phyloP scores from a whole-genome alignment of 2,113 vertebrate genomes.

The Mus musculus region DNA sequence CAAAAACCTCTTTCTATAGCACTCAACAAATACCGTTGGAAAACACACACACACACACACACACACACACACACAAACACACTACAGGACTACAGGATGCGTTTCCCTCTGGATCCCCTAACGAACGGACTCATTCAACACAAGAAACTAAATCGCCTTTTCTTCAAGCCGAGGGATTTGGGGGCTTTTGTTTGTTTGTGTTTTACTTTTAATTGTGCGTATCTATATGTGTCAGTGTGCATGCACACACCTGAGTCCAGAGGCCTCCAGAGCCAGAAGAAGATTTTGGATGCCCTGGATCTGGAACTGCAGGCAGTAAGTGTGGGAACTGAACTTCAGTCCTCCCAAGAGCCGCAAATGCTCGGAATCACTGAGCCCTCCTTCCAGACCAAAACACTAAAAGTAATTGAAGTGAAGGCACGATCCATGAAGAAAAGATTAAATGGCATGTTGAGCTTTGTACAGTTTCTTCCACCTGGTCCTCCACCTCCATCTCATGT shows the following conservation, averaged over 20 bases:
- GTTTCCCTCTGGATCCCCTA: background rate
- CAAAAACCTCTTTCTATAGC: background rate
- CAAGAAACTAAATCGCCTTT: constrained; percentile 25
- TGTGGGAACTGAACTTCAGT: too few species aligned
- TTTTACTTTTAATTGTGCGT: background rate
- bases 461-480: background rate
- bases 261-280: background rate
- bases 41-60: background rate
- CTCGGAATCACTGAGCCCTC: background rate
- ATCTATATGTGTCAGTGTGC: background rate
- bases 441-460: background rate
- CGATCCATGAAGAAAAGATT: background rate
- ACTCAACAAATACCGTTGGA: background rate
- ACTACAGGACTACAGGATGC: rapidly evolving
- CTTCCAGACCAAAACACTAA: background rate
- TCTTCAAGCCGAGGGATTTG: background rate
- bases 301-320: background rate
- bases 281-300: background rate
- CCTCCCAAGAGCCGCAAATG: background rate
- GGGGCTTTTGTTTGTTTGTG: background rate
- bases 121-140: background rate
- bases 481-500: background rate
- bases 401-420: constrained; percentile 10
- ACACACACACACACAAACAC: too few species aligned
- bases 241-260: background rate